Percentiles rank a stretch among this genome's conserved stretches.
These are phyloP conservation scores for Amphipoea lucens DNA, from an alignment of 2,888 invertebrate species.

Conservation along the genomic window DNA sequence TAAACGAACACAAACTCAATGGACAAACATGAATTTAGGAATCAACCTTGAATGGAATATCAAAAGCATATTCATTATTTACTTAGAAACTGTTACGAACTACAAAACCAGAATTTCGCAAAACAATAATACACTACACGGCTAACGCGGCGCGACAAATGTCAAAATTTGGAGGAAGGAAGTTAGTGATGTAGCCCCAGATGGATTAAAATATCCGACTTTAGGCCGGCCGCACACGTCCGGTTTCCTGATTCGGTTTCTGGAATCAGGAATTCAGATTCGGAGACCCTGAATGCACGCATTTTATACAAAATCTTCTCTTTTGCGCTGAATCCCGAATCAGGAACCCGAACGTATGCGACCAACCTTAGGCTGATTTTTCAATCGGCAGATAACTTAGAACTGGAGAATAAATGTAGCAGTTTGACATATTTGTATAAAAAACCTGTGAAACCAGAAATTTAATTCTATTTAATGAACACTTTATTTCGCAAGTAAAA, in stretches of 20 bases:
- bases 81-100: conserved; percentile 10
- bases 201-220: background rate
- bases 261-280: no score
- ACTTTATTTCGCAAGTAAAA: background rate
- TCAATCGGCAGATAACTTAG: background rate
- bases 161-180: conserved; percentile 37
- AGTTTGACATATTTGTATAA: background rate
- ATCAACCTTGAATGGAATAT: conserved; percentile 20
- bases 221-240: no score
- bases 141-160: conserved; percentile 45
- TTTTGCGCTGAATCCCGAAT: no score
- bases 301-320: no score
- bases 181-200: background rate
- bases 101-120: conserved; percentile 37
- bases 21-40: conserved; percentile 18
- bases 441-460: background rate
- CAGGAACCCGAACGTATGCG: no score
- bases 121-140: conserved; percentile 47
- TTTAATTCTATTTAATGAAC: background rate
- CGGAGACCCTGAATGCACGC: no score
- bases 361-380: no score
- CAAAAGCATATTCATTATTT: conserved; percentile 45
- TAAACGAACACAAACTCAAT: conserved; percentile 25
- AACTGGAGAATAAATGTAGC: background rate
- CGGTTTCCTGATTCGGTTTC: no score